Base-by-base conservation (phyloP, 1,140 invertebrate genomes). In the Nymphalis io region DNA sequence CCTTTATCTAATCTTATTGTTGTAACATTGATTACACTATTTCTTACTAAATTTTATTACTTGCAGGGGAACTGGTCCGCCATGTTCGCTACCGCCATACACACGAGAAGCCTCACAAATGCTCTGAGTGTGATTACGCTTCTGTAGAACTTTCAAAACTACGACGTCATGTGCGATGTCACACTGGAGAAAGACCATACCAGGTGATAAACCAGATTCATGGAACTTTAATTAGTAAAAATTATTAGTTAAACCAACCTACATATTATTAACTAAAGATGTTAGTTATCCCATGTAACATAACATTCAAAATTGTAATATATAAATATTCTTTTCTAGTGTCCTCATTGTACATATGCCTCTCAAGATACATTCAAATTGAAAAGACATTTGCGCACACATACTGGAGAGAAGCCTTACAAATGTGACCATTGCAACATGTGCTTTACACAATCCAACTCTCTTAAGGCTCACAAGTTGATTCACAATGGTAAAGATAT, bases 291-390 rank as follows among this genome's bases (percentile, higher is more conserved):
- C 10, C 5, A 33, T 33, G 4, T 33, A 33, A 33, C 4, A 33
- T 33, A 33, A 3, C 10, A 33, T 33, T 33, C 5, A 33, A 33
- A 33, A 5, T 33, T 33, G 27, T 4, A 8, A 33, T 33, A 33
- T 8, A 33, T 4, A 11, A 11, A 20, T 51, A 51, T 51, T 51
- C 5, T n/a, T 20, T 92, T 82, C 57, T 83, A 97, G 94, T 99
- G 98, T 88, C 96, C 97, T 0, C 97, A 99, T 91, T 99, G 98
- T 92, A 98, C 97, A 3, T 99, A 99, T 84, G 98, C 98, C 16
- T 98, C 97, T 82, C 98, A 98, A 5, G 98, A 99, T 90, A 99
- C 98, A 13, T 99, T 99, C 88, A 99, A 99, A 92, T 91, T 99
- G 84, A 97, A 98, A 85, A 96, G 98, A 38, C 98, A 99, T 88